These are phyloP conservation scores for Agonopterix subpropinquella DNA, from an alignment of 2,888 invertebrate species.

Conservation along the genomic window DNA sequence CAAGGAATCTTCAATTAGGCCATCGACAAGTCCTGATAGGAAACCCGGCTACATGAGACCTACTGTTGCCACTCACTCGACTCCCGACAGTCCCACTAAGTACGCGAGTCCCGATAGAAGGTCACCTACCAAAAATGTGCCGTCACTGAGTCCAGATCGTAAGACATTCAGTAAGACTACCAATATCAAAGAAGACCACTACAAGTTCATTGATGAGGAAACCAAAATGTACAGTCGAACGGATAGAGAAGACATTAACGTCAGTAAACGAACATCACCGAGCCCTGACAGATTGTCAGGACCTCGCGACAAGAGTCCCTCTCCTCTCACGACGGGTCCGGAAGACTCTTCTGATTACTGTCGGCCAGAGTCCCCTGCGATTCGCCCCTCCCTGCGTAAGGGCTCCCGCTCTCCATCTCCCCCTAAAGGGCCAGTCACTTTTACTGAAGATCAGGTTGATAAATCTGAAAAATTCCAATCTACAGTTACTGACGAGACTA, in stretches of 20 bases:
- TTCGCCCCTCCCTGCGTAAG: slow-evolving; percentile 17
- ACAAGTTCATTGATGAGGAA: slow-evolving; percentile 59
- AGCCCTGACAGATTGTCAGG: slow-evolving; percentile 9
- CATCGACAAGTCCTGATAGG: slow-evolving; percentile 27
- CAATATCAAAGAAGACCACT: slow-evolving; percentile 44
- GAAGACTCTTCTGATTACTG: slow-evolving; percentile 22
- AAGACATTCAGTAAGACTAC: slow-evolving; percentile 19
- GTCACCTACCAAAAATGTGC: slow-evolving; percentile 18
- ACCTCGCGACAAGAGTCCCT: slow-evolving; percentile 19
- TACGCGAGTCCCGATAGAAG: slow-evolving; percentile 28
- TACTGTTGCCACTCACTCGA: slow-evolving; percentile 29
- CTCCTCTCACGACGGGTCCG: slow-evolving; percentile 26
- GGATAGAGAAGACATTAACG: slow-evolving; percentile 21
- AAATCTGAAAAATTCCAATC: slow-evolving; percentile 14
- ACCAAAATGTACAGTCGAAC: slow-evolving; percentile 48
- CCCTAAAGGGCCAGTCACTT: slow-evolving; percentile 32
- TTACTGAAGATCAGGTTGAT: slow-evolving; percentile 18
- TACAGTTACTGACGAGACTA: slow-evolving; percentile 10
- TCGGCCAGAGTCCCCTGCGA: slow-evolving; percentile 11
- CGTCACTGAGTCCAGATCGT: slow-evolving; percentile 26
- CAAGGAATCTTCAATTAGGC: slow-evolving; percentile 10
- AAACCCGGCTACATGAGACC: slow-evolving; percentile 48
- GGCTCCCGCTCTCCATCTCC: slow-evolving; percentile 38
- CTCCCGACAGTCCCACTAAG: slow-evolving; percentile 17
- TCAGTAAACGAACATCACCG: slow-evolving; percentile 10